Percentiles rank a stretch among this genome's conserved stretches.
These are phyloP conservation scores for Hydrotaea cyrtoneurina DNA, from an alignment of 2,888 invertebrate species.

Conservation along the genomic window DNA sequence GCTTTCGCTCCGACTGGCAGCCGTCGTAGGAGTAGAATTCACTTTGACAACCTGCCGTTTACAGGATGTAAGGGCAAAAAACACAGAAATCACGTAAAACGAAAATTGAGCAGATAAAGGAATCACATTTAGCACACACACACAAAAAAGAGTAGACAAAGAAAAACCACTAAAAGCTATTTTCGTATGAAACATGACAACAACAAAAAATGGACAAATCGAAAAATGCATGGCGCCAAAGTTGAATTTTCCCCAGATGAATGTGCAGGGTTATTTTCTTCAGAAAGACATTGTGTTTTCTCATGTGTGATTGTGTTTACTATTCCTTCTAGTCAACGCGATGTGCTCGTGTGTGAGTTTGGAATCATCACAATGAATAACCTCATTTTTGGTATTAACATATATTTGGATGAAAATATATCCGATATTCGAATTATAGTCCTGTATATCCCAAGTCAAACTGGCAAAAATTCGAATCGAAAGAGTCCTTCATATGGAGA, in stretches of 20 bases:
- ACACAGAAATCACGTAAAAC: conserved; percentile 26
- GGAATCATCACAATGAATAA: too few species aligned
- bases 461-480: too few species aligned
- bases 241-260: conserved; percentile 7
- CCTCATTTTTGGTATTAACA: too few species aligned
- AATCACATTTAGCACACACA: background rate
- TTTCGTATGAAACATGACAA: conserved; percentile 10
- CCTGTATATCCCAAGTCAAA: too few species aligned
- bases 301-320: background rate
- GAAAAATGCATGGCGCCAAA: conserved; percentile 43
- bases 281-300: too few species aligned
- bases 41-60: conserved; percentile 52
- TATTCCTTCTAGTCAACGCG: background rate
- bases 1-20: background rate
- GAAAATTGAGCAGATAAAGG: conserved; percentile 38
- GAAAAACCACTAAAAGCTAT: conserved; percentile 46
- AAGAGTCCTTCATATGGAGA: too few species aligned
- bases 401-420: too few species aligned
- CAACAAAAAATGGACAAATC: conserved; percentile 15
- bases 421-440: too few species aligned
- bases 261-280: background rate
- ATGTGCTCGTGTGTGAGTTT: background rate
- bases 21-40: conserved; percentile 15
- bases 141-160: conserved; percentile 17
- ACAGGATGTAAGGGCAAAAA: conserved; percentile 20